phyloP scores from a whole-genome alignment of 2,797 vertebrate species.

The Taenioides sp. region DNA sequence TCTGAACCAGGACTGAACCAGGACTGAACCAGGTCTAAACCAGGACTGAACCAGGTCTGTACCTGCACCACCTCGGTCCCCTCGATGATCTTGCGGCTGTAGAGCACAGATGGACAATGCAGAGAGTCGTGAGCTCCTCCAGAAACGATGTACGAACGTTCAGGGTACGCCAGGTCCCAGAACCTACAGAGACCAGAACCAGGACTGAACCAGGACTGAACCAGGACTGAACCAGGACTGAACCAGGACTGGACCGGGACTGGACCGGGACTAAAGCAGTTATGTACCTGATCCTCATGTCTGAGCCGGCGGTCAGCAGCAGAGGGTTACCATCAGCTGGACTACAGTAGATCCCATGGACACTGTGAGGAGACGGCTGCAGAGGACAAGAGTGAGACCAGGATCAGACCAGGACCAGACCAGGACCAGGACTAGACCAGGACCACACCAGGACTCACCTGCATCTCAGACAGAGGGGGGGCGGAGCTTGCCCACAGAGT shows the following conservation, averaged over 20 bases:
- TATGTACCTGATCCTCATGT: conserved; percentile 99
- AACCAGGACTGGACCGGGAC: background rate
- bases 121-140: conserved; percentile 86
- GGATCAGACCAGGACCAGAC: too few species aligned
- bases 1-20: too few species aligned
- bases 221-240: background rate
- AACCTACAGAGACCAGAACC: conserved; percentile 77
- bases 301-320: conserved; percentile 93
- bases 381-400: background rate
- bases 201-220: background rate
- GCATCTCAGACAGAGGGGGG: conserved; percentile 92
- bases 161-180: conserved; percentile 96
- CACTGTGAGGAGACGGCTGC: conserved; percentile 92
- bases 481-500: conserved; percentile 95
- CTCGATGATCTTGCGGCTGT: conserved; percentile 96
- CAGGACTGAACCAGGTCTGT: background rate
- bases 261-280: conserved; percentile 2
- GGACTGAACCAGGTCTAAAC: too few species aligned
- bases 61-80: conserved; percentile 91
- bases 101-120: conserved; percentile 88
- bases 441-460: conserved; percentile 74
- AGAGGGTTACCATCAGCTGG: conserved; percentile 98
- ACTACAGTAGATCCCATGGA: conserved; percentile 96
- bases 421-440: background rate
- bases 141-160: conserved; percentile 92